These are phyloP conservation scores for Corythornis cristatus DNA, from an alignment of 2,113 vertebrate genomes.

Conservation along the genomic window DNA sequence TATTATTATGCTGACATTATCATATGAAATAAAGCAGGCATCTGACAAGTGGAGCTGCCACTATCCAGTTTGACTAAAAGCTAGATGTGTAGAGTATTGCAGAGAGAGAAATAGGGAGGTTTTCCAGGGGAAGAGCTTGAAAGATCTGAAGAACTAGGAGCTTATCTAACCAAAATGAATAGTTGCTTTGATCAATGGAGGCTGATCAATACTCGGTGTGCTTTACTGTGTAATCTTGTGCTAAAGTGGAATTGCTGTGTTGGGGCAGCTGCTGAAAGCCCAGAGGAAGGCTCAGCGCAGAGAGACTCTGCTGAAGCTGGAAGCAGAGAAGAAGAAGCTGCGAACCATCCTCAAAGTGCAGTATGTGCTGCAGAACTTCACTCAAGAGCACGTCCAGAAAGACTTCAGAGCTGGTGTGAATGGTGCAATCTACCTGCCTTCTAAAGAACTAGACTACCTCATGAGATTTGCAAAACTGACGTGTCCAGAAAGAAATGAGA, in stretches of 20 bases:
- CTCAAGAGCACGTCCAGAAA: constrained; percentile 83
- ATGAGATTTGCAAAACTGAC: constrained; percentile 84
- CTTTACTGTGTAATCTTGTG: background rate
- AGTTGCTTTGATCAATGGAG: background rate
- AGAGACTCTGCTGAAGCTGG: constrained; percentile 81
- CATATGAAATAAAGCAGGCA: no score
- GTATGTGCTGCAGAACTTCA: constrained; percentile 86
- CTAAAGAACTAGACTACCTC: constrained; percentile 85
- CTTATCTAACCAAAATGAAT: background rate
- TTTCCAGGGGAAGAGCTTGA: background rate
- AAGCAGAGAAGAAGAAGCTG: constrained; percentile 86
- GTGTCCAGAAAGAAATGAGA: constrained; percentile 81
- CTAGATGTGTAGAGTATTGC: background rate
- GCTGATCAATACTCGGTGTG: background rate
- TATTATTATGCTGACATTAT: no score
- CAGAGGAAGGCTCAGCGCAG: constrained; percentile 86
- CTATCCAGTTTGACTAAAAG: background rate
- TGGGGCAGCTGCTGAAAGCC: constrained; percentile 85
- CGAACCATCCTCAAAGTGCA: constrained; percentile 87
- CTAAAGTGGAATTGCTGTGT: background rate
- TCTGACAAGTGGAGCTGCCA: background rate
- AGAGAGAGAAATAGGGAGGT: background rate
- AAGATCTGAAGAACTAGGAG: background rate
- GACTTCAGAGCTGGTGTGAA: constrained; percentile 84
- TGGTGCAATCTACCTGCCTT: constrained; percentile 81